Evolutionary conservation across 2,113 vertebrate species (phyloP).

Genomic region (Odontesthes bonariensis): DNA sequence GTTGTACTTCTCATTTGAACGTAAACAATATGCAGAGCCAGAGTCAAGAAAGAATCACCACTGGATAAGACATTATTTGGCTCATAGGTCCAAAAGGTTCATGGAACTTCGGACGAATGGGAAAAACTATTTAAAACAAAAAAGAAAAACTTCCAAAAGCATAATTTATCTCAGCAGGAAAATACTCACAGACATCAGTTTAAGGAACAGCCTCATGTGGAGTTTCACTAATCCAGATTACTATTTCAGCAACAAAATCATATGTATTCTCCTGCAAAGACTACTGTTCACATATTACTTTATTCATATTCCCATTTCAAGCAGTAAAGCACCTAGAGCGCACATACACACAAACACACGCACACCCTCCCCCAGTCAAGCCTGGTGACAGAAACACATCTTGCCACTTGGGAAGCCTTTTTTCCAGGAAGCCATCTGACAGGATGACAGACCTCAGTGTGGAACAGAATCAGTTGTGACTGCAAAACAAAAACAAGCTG

Average conservation of each 20-base stretch:
- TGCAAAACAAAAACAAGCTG: conserved; percentile 59
- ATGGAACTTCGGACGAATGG: conserved; percentile 47
- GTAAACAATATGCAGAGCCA: conserved; percentile 38
- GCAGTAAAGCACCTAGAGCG: neutral
- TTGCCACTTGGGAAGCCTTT: conserved; percentile 43
- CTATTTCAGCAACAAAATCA: neutral
- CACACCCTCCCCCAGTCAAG: conserved; percentile 5
- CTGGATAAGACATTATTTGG: conserved; percentile 33
- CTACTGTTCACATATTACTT: neutral
- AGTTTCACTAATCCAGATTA: conserved; percentile 40
- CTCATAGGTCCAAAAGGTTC: conserved; percentile 44
- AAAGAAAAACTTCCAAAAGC: conserved; percentile 48
- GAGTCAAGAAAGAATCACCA: conserved; percentile 17
- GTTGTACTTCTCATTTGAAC: conserved; percentile 42
- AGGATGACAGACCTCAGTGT: conserved; percentile 54
- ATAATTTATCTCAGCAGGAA: conserved; percentile 43
- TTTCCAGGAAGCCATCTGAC: conserved; percentile 61
- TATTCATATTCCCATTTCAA: conserved; percentile 1
- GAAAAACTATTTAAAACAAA: conserved; percentile 39
- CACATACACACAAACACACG: neutral
- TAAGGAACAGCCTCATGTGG: conserved; percentile 20
- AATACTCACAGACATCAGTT: conserved; percentile 26
- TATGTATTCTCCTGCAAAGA: neutral
- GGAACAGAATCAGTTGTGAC: conserved; percentile 26
- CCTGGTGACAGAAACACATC: conserved; percentile 43